phyloP scores from a whole-genome alignment of 2,113 vertebrate species.

The Elaphurus davidianus region DNA sequence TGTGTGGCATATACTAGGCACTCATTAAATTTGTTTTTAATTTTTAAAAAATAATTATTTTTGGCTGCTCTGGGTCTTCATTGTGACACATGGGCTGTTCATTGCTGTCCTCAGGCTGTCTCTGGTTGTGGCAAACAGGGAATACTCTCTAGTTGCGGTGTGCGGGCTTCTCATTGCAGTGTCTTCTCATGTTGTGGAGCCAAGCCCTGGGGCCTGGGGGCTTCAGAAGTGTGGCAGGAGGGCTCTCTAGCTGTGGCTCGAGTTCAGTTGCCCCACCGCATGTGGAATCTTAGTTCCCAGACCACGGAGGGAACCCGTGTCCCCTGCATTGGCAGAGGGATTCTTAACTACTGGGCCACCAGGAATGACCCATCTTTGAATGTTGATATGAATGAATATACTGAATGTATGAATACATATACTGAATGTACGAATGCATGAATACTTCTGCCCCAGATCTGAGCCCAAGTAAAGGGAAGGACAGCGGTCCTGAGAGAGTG shows the following conservation, averaged over 20 bases:
- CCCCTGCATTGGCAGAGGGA: background rate
- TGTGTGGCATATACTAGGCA: background rate
- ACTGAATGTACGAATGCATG: background rate
- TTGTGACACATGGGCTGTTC: background rate
- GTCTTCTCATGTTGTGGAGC: background rate
- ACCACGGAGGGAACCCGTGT: background rate
- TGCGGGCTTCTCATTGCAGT: background rate
- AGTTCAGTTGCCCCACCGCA: background rate
- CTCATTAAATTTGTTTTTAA: background rate
- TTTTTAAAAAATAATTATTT: background rate
- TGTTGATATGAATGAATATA: background rate
- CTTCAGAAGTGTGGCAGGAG: background rate
- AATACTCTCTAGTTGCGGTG: fast-evolving
- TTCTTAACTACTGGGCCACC: background rate
- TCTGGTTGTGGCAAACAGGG: background rate
- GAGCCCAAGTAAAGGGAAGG: background rate
- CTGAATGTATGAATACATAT: background rate
- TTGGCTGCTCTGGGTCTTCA: background rate
- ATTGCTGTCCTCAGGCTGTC: background rate
- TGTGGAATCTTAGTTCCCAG: background rate
- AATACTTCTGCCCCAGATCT: background rate
- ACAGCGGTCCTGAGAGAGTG: background rate
- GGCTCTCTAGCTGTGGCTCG: background rate
- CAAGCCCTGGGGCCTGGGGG: background rate
- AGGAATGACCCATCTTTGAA: background rate